These are phyloP conservation scores for Hyperoplus lanceolatus DNA, from an alignment of 2,797 vertebrate genomes.

Conservation along the genomic window DNA sequence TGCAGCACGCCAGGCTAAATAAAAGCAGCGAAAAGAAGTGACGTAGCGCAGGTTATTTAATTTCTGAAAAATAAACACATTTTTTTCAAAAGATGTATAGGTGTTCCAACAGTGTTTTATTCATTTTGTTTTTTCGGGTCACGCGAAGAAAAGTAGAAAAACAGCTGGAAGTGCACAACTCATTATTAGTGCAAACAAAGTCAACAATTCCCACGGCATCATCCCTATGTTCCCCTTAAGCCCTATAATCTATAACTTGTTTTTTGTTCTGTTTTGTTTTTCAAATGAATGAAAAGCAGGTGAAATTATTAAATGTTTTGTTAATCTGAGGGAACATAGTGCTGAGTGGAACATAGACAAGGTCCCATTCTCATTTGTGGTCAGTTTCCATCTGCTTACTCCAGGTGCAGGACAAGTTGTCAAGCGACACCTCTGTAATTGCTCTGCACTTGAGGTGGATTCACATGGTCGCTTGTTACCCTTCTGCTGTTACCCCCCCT, in stretches of 20 bases:
- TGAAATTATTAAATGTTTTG: too few species aligned
- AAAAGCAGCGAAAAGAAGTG: not conserved
- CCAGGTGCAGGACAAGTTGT: slow-evolving; percentile 26
- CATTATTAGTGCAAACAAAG: slow-evolving; percentile 57
- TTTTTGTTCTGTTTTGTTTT: too few species aligned
- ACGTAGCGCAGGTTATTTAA: slow-evolving; percentile 33
- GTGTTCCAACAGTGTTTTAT: slow-evolving; percentile 16
- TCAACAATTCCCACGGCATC: slow-evolving; percentile 25
- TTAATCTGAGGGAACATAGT: too few species aligned
- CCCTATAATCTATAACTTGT: too few species aligned
- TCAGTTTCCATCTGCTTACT: slow-evolving; percentile 37
- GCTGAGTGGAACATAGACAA: too few species aligned
- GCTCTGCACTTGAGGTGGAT: slow-evolving; percentile 52
- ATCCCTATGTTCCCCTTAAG: too few species aligned
- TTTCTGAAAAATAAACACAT: slow-evolving; percentile 39
- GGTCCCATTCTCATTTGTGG: slow-evolving; percentile 28
- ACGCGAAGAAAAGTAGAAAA: slow-evolving; percentile 10
- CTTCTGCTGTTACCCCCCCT: not conserved
- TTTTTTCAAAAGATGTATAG: slow-evolving; percentile 39
- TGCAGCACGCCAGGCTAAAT: slow-evolving; percentile 21
- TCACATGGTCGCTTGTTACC: slow-evolving; percentile 39
- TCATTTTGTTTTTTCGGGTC: slow-evolving; percentile 29
- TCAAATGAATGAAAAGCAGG: too few species aligned
- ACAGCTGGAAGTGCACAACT: slow-evolving; percentile 47
- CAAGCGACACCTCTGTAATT: slow-evolving; percentile 58